Percentiles rank a stretch among this genome's conserved stretches.
phyloP scores from a whole-genome alignment of 2,888 invertebrate species.

The Bombylius major region DNA sequence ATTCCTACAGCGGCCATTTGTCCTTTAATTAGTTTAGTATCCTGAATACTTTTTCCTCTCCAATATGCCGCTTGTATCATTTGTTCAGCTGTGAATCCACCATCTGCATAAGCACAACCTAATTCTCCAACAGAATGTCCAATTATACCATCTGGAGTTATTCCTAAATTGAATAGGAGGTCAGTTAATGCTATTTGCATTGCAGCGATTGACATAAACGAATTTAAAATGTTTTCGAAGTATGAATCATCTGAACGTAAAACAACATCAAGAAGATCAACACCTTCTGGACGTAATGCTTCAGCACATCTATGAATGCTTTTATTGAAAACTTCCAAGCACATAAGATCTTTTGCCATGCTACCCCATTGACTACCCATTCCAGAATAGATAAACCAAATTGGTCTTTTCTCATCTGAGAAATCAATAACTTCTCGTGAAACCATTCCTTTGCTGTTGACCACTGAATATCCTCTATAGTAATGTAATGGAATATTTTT shows the following conservation, averaged over 20 bases:
- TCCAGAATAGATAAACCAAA: constrained; percentile 94
- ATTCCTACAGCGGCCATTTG: constrained; percentile 90
- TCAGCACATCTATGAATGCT: constrained; percentile 66
- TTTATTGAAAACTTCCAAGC: constrained; percentile 65
- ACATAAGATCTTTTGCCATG: constrained; percentile 82
- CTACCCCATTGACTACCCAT: constrained; percentile 98
- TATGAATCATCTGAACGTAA: constrained; percentile 61
- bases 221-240: constrained; percentile 76
- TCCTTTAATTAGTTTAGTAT: constrained; percentile 58
- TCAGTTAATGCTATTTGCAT: constrained; percentile 95
- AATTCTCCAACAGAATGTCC: constrained; percentile 66
- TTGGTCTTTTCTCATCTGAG: constrained; percentile 54
- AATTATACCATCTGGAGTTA: constrained; percentile 85
- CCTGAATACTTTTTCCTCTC: constrained; percentile 74
- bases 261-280: constrained; percentile 73
- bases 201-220: constrained; percentile 89
- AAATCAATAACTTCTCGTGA: constrained; percentile 41
- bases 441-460: constrained; percentile 41
- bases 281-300: constrained; percentile 60
- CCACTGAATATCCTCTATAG: constrained; percentile 68
- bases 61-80: constrained; percentile 88
- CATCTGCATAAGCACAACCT: constrained; percentile 95
- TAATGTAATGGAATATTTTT: constrained; percentile 61
- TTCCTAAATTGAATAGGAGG: constrained; percentile 57
- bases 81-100: constrained; percentile 87